Conservation (phyloP, 2,113 vertebrate genomes). For the Takifugu flavidus region DNA sequence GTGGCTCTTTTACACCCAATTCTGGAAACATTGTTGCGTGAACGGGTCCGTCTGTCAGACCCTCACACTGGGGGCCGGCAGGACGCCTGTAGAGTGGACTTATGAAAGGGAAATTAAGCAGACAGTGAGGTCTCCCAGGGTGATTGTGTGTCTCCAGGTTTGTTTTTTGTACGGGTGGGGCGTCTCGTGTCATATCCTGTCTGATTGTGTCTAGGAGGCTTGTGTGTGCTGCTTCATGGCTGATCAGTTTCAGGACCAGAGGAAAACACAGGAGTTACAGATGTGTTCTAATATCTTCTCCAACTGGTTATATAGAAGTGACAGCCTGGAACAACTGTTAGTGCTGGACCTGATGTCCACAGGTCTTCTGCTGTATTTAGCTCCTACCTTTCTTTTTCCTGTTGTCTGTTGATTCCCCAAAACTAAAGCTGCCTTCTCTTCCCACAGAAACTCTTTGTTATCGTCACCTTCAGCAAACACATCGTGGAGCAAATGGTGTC, state of each 20-base stretch:
- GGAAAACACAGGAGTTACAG: too few relatives aligned
- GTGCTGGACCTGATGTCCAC: too few relatives aligned
- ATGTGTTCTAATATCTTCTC: too few relatives aligned
- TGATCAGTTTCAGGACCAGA: too few relatives aligned
- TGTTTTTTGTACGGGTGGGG: conserved; percentile 34
- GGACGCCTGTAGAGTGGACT: conserved; percentile 34
- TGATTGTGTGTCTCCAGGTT: conserved; percentile 4
- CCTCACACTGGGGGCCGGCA: conserved; percentile 31
- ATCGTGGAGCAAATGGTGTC: conserved; percentile 99
- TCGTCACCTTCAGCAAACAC: conserved; percentile 98
- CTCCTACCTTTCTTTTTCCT: conserved; percentile 34
- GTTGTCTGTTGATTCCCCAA: too few relatives aligned
- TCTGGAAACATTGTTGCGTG: too few relatives aligned
- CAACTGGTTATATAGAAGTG: too few relatives aligned
- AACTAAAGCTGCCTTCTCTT: conserved; percentile 24
- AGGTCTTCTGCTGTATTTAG: conserved; percentile 19
- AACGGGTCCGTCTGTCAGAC: conserved; percentile 32
- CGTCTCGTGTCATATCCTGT: conserved; percentile 57
- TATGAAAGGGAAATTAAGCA: conserved; percentile 43
- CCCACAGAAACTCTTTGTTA: conserved; percentile 96
- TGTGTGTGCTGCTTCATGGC: conserved; percentile 38
- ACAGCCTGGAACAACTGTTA: too few relatives aligned
- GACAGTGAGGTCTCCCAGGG: conserved; percentile 15
- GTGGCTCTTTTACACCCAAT: too few relatives aligned
- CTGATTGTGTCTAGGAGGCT: conserved; percentile 47